phyloP scores from a whole-genome alignment of 2,113 vertebrate species.

The Prolemur simus region DNA sequence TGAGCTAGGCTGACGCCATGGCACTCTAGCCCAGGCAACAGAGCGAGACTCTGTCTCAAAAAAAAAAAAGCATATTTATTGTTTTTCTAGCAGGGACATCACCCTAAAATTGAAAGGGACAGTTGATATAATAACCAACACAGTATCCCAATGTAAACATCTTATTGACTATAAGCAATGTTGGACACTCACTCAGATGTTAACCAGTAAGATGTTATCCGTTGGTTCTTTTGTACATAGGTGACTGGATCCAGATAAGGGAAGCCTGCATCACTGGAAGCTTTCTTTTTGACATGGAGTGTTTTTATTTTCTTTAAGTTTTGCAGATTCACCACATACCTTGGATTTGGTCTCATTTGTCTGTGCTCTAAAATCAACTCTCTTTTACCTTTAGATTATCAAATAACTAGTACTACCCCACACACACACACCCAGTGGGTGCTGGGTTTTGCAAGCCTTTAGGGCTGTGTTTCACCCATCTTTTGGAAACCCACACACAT shows the following conservation, averaged over 20 bases:
- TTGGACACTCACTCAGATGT: not conserved
- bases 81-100: not conserved
- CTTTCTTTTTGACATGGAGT: slow-evolving; percentile 7
- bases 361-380: not conserved
- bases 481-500: not conserved
- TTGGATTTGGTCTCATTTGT: not conserved
- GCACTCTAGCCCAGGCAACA: too few species aligned
- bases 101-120: not conserved
- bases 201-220: slow-evolving; percentile 22
- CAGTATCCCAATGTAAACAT: not conserved
- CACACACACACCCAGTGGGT: not conserved
- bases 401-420: not conserved
- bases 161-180: not conserved
- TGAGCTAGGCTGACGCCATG: too few species aligned
- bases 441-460: slow-evolving; percentile 7
- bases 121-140: slow-evolving; percentile 10
- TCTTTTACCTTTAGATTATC: slow-evolving; percentile 9
- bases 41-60: too few species aligned
- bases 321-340: not conserved
- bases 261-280: not conserved
- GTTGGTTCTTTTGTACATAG: not conserved
- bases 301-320: not conserved
- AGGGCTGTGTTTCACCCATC: not conserved
- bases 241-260: slow-evolving; percentile 4
- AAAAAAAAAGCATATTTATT: not conserved